phyloP scores from a whole-genome alignment of 1,140 invertebrate genomes.

The Medauroidea extradentata region DNA sequence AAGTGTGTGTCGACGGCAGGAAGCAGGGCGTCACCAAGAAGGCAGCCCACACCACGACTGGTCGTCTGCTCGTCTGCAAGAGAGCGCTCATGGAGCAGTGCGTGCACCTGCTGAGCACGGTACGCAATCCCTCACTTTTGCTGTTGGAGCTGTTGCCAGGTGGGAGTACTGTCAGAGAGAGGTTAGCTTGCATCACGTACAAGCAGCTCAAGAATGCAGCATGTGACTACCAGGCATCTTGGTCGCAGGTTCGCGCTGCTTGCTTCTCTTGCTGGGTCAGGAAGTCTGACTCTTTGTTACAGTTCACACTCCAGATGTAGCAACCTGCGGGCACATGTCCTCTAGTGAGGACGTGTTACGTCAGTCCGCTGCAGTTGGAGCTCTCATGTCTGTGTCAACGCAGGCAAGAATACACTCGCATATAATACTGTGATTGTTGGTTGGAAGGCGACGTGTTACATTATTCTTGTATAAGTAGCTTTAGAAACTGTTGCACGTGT shows the following conservation, averaged over 20 bases:
- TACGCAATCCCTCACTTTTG: background rate
- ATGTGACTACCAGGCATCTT: background rate
- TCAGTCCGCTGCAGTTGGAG: no score
- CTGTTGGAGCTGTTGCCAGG: background rate
- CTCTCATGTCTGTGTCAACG: no score
- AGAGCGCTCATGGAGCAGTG: conserved; percentile 4
- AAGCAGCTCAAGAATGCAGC: background rate
- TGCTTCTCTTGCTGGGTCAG: conserved; percentile 8
- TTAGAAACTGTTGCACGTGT: no score
- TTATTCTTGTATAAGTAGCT: no score
- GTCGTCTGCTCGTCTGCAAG: conserved; percentile 5
- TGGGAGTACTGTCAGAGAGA: background rate
- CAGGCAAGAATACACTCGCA: no score
- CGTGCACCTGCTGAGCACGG: background rate
- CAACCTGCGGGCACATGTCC: no score
- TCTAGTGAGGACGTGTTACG: no score
- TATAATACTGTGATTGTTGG: no score
- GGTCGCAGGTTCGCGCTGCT: background rate
- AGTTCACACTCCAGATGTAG: background rate
- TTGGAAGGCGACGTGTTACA: no score
- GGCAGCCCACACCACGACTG: background rate
- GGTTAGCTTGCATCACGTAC: background rate
- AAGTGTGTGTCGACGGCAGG: conserved; percentile 74
- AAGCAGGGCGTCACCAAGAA: conserved; percentile 79
- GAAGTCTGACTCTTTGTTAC: background rate